Base-by-base conservation (phyloP, 2,888 invertebrate genomes). In the Tetrapedia diversipes region DNA sequence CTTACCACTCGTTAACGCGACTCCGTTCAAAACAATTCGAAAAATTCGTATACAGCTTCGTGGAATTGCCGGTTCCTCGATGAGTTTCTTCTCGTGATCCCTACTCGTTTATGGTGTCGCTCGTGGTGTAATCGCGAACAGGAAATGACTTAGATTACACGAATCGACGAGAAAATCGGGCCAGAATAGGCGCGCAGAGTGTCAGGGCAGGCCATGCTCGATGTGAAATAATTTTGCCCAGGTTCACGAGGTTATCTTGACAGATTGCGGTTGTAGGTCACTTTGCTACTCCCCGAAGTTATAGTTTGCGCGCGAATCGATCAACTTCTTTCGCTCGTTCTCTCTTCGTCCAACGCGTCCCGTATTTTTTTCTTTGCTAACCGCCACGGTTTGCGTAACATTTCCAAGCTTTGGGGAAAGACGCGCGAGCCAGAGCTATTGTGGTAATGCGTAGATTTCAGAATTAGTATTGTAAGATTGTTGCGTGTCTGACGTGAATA, bases 251-350 rank as follows among this genome's bases (percentile, higher is more conserved):
- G 86, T 86, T 86, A 86, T 86, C 85, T 37, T 14, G 10, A 2
- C 6, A 82, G 86, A 85, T 86, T 85, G 43, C 37, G 66, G 67
- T 81, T 80, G 56, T 81, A 72, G 81, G 84, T 71, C 83, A 59
- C 77, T 74, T 79, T 59, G 73, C 65, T 49, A 51, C 77, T 77
- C 61, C 43, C 4, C 27, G 47, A 49, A 57, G 66, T 39, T 3
- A 49, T 27, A 3, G 11, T 51, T 69, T 32, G 63, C 54, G 32
- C 54, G 34, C 39, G 24, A 16, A n/a, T 22, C 29, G 8, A 11
- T 7, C 29, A 22, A 43, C 47, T 49, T 43, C n/a, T n/a, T n/a
- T n/a, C n/a, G n/a, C 49, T 27, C 19, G 37, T 19, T n/a, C 22
- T 19, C 16, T 45, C 45, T 24, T 11, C 22, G 47, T 47, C 19